These are phyloP conservation scores for Hylia prasina DNA, from an alignment of 2,113 vertebrate species.

Conservation along the genomic window DNA sequence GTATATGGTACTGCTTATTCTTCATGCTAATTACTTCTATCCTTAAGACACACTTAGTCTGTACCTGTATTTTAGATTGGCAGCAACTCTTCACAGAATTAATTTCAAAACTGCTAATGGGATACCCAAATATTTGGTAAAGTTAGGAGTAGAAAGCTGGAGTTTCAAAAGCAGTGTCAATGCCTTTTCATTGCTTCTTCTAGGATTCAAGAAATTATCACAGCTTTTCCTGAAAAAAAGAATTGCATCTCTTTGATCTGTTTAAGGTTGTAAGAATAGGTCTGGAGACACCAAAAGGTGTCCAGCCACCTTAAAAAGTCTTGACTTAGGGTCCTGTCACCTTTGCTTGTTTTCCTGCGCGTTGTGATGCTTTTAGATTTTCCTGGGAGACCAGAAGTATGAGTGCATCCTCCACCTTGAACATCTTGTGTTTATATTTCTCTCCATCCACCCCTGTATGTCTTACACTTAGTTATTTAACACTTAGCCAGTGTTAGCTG, in stretches of 20 bases:
- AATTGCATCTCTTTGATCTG: not conserved
- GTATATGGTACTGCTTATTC: not conserved
- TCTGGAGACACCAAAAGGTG: not conserved
- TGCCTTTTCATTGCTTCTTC: not conserved
- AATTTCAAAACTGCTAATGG: not conserved
- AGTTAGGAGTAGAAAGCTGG: not conserved
- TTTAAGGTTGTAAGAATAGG: not conserved
- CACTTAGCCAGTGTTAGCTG: too few species aligned
- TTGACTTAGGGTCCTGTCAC: not conserved
- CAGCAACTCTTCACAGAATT: not conserved
- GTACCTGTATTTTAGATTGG: not conserved
- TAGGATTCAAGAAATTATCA: not conserved
- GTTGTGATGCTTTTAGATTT: not conserved
- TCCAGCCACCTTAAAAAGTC: not conserved
- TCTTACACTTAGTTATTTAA: too few species aligned
- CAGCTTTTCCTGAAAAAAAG: not conserved
- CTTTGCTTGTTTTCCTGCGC: not conserved
- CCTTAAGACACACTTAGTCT: not conserved
- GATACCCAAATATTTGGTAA: not conserved
- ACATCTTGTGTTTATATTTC: not conserved
- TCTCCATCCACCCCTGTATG: not conserved
- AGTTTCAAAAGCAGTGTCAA: not conserved
- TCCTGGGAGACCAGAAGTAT: not conserved
- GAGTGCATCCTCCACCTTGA: not conserved
- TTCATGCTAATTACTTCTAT: not conserved